Base-by-base conservation (phyloP, 2,797 vertebrate species). In the Cephalopachus bancanus region DNA sequence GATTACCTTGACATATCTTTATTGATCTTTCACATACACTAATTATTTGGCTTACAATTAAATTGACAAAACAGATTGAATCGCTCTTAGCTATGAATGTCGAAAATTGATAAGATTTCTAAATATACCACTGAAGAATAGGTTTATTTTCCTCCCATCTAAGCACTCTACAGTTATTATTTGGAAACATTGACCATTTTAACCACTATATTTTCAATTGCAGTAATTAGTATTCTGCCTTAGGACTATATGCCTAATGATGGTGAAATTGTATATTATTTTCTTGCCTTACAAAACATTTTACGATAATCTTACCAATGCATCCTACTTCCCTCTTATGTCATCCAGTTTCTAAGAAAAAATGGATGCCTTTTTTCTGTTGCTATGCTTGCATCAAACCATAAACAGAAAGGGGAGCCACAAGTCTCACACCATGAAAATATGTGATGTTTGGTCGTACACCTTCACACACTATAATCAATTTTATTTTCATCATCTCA, bases 141-240 rank as follows among this genome's bases (percentile, higher is more conserved):
- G 44, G 37, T 60, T 90, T 95, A 49, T 95, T 93, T 96, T 79
- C 65, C 53, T 93, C 33, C 55, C 28, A 67, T 69, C 44, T 62
- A 86, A 85, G 65, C 85, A 85, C 7, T 94, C 15, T 72, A 44
- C 20, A 95, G 53, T 95, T 96, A 93, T 55, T 94, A 89, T 91
- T 96, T 97, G 75, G 65, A 92, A 94, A 96, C 69, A 93, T 0
- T 67, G 26, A 84, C 71, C 10, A 83, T 71, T 80, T 87, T 72
- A 67, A 85, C 86, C 62, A 89, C 89, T 85, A 65, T 87, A 91
- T 89, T 90, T 91, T 67, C 19, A 94, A 20, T 97, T 89, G 87
- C 22, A 87, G 24, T 80, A 95, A 92, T 94, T 93, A 81, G 55
- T 55, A 91, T 96, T 94, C 65, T 97, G 26, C 11, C 51, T 96